Evolutionary conservation across 2,113 vertebrate species (phyloP), one percentile per base, ranked within the genome.

Genomic region (Sinocyclocheilus maitianheensis): DNA sequence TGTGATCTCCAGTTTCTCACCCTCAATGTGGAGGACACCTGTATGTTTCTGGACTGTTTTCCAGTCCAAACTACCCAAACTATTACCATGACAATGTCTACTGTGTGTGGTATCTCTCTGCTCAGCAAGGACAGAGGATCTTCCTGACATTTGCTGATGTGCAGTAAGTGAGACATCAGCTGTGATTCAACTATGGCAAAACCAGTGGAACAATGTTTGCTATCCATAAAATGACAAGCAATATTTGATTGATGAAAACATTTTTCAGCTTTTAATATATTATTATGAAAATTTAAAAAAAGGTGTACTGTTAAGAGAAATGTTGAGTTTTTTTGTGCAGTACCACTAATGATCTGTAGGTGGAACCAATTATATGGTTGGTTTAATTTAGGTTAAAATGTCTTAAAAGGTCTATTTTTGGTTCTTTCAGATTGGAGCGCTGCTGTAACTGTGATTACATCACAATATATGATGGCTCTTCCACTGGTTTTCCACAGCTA

Each of bases 391-490:
- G 30, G 30, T 34, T 34, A 34, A 34, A 30, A 34, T 34, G 30
- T 34, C 30, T 34, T 34, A 34, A 34, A 34, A 34, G 30, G 30
- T 34, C 30, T 34, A 34, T 34, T 34, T 34, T 34, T 34, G 30
- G 30, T 34, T 34, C 34, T 80, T 84, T 53, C 85, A 97, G 97
- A 78, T 55, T 97, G 88, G 95, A 97, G 80, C 60, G 90, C 83
- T 96, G 97, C 86, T 98, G 97, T 91, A 11, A 0, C 3, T 97
- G 95, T 87, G 97, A 97, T 88, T 97, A 96, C 71, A 30, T 96
- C 3, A 77, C 91, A 0, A 9, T 98, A 62, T 96, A 96, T 0
- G 94, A 98, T 0, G 96, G 97, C 9, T 69, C 91, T 0, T 92
- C 90, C 26, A 88, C 90, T 0, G 1, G 22, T 55, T 93, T 93